Percentiles rank a stretch among this genome's conserved stretches.
phyloP scores from a whole-genome alignment of 35 echinoderm and acorn worm species.

The Ophioderma brevispina region DNA sequence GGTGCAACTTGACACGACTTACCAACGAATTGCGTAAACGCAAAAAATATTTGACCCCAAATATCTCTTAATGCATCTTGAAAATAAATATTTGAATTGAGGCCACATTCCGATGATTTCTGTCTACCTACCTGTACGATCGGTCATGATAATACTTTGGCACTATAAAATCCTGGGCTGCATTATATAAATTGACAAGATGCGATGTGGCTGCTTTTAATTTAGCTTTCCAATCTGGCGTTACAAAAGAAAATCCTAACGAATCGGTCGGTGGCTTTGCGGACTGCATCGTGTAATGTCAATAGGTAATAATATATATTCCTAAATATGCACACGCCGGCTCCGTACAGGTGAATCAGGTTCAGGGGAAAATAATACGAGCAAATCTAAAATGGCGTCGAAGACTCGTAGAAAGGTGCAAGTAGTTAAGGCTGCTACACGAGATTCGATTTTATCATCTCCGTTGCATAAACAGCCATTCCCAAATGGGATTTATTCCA shows the following conservation, averaged over 20 bases:
- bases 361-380: background rate
- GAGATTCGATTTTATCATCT: background rate
- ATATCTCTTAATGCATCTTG: background rate
- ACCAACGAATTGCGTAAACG: too few relatives aligned
- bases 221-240: slow-evolving; percentile 77
- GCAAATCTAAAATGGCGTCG: background rate
- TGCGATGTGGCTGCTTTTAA: slow-evolving; percentile 63
- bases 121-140: slow-evolving; percentile 79
- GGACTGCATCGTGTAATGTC: background rate
- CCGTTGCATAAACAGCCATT: background rate
- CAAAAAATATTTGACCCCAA: too few relatives aligned
- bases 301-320: background rate
- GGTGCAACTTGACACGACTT: background rate
- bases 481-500: background rate
- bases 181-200: slow-evolving; percentile 53
- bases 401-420: background rate
- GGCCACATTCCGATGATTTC: too few relatives aligned
- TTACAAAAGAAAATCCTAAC: slow-evolving; percentile 68
- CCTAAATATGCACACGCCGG: background rate
- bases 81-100: background rate
- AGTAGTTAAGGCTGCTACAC: background rate
- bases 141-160: slow-evolving; percentile 89
- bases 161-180: slow-evolving; percentile 85
- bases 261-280: slow-evolving; percentile 43
- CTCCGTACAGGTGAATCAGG: too few relatives aligned